These are phyloP conservation scores for Aphis craccivora DNA, from an alignment of 1,140 invertebrate species.

Conservation along the genomic window DNA sequence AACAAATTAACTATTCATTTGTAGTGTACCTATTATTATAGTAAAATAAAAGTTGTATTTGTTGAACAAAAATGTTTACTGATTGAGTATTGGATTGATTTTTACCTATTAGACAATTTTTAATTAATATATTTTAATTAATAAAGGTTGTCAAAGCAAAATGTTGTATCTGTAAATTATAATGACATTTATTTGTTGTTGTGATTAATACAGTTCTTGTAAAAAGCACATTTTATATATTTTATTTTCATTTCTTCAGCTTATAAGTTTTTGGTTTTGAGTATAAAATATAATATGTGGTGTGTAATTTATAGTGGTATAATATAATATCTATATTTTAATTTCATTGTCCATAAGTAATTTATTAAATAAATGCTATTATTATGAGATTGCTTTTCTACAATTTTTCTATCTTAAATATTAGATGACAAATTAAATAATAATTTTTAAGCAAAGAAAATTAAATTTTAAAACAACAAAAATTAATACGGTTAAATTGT, in stretches of 20 bases:
- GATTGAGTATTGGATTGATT: slow-evolving; percentile 16
- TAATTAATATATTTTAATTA: not conserved
- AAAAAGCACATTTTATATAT: not conserved
- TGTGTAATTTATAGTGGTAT: not conserved
- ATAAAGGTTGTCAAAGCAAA: slow-evolving; percentile 48
- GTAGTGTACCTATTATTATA: slow-evolving; percentile 43
- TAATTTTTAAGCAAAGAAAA: not conserved
- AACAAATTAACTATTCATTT: slow-evolving; percentile 49
- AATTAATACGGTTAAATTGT: not conserved
- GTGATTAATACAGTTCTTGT: not conserved
- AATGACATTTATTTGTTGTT: not conserved
- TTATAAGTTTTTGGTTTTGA: not conserved
- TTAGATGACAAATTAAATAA: not conserved
- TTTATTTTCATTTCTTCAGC: not conserved
- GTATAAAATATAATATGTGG: not conserved
- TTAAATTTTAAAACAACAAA: not conserved
- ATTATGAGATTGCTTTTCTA: not conserved
- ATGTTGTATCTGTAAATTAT: slow-evolving; percentile 8
- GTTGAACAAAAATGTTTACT: slow-evolving; percentile 31
- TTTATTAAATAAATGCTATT: not conserved
- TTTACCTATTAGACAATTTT: not conserved
- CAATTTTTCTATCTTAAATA: not conserved
- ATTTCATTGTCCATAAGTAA: not conserved
- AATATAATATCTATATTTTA: not conserved
- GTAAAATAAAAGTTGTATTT: slow-evolving; percentile 40